Conservation (phyloP, 2,113 vertebrate species). For the Triplophysa dalaica region DNA sequence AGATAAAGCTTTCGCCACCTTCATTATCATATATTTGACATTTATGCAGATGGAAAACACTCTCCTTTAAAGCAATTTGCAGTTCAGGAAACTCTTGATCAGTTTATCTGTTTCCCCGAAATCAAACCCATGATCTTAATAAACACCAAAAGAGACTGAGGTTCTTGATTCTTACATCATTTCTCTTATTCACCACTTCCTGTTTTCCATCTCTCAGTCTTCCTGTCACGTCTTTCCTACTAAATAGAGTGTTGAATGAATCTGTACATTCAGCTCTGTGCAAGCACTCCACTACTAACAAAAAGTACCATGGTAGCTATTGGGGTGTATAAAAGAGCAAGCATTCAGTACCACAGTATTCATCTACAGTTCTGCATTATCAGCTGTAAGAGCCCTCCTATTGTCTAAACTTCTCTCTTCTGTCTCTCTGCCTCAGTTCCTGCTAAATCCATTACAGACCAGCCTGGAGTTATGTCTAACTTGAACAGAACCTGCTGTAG, state of each 20-base stretch:
- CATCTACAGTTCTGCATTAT: no score
- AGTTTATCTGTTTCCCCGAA: no score
- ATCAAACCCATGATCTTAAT: no score
- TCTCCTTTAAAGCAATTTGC: no score
- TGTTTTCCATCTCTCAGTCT: slow-evolving; percentile 19
- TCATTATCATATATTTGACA: background rate
- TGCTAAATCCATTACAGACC: slow-evolving; percentile 6
- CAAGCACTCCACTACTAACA: background rate
- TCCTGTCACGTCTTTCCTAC: background rate
- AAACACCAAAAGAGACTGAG: background rate
- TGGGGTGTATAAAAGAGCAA: background rate
- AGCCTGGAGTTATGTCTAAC: slow-evolving; percentile 1
- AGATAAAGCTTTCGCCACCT: background rate
- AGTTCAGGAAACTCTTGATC: no score
- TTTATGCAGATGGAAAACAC: background rate
- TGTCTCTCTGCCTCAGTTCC: background rate
- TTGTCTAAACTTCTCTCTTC: slow-evolving; percentile 11
- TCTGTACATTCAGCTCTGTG: background rate
- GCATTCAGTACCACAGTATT: no score
- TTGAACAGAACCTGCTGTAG: background rate
- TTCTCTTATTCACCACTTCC: slow-evolving; percentile 46
- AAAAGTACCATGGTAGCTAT: background rate
- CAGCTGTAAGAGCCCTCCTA: background rate
- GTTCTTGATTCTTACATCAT: slow-evolving; percentile 22
- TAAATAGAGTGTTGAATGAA: background rate